Base-by-base conservation (phyloP, 2,888 invertebrate species). In the Cyclophora albipunctata region DNA sequence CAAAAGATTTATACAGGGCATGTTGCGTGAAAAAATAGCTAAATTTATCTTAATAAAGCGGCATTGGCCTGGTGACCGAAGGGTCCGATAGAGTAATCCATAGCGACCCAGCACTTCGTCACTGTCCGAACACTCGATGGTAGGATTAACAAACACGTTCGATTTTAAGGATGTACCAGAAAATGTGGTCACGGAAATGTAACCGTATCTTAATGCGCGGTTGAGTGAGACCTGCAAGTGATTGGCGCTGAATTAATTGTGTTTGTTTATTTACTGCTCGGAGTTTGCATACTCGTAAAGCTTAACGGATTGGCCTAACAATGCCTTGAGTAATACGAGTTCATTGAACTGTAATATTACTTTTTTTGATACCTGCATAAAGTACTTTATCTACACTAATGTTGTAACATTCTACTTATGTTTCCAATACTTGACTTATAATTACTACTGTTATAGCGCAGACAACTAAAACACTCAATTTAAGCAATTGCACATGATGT, bases 141-240 rank as follows among this genome's bases (percentile, higher is more conserved):
- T 67, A 53, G 73, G 78, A 81, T 85, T 85, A 83, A 78, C 82
- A 72, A 73, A 81, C 78, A 77, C 81, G 84, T 82, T 75, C 72
- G 73, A 78, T 76, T 82, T 82, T 78, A 74, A 75, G 75, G 72
- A 66, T 72, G 74, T 69, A 66, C 65, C 58, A 58, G 62, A 62
- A 59, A 64, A 58, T 71, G 73, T 62, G 73, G 76, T 71, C 60
- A 61, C 5, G 57, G 53, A 52, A 58, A 67, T 65, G 60, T 60
- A 69, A 65, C 71, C 68, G 53, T 51, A 58, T 65, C 67, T 75
- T 72, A 68, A 73, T 71, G 66, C 69, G 63, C 58, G 54, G 62
- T 64, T 62, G 58, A 64, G 61, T 64, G 62, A 68, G 64, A 63
- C 64, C 60, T 62, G 51, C 54, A 49, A 55, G 58, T 59, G 63